These are phyloP conservation scores for Ichneumon xanthorius DNA, from an alignment of 2,888 invertebrate genomes.

Conservation along the genomic window DNA sequence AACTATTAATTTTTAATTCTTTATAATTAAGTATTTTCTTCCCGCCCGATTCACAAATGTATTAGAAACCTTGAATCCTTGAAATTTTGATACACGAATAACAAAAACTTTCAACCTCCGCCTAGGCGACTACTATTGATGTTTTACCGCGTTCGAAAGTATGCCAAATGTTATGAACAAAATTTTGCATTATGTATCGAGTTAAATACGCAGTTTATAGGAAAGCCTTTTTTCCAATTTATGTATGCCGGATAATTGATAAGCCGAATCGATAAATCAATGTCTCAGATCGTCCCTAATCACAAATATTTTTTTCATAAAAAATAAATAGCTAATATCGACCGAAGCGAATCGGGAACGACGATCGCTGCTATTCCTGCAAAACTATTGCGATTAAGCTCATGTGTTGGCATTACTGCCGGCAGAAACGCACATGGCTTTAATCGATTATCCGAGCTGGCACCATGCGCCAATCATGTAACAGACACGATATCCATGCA, in stretches of 20 bases:
- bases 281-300: not conserved
- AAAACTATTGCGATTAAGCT: not conserved
- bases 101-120: not conserved
- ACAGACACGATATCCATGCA: not conserved
- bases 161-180: not conserved
- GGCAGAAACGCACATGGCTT: slow-evolving; percentile 52
- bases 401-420: not conserved
- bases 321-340: not conserved
- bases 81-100: not conserved
- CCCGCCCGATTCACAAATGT: not conserved
- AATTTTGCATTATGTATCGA: too few species aligned
- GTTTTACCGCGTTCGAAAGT: not conserved
- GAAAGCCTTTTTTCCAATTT: not conserved
- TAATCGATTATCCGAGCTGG: slow-evolving; percentile 39
- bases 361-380: not conserved
- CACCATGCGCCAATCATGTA: slow-evolving; percentile 2
- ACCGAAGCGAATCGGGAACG: not conserved
- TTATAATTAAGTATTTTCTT: too few species aligned
- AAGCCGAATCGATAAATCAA: not conserved
- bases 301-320: not conserved
- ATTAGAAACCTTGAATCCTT: not conserved
- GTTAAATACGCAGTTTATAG: too few species aligned
- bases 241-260: not conserved
- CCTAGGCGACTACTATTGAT: not conserved
- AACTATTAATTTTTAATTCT: not conserved